Percentiles rank a stretch among this genome's conserved stretches.
Evolutionary conservation across 1,140 invertebrate species (phyloP).

Genomic region (Drosophila bocki): DNA sequence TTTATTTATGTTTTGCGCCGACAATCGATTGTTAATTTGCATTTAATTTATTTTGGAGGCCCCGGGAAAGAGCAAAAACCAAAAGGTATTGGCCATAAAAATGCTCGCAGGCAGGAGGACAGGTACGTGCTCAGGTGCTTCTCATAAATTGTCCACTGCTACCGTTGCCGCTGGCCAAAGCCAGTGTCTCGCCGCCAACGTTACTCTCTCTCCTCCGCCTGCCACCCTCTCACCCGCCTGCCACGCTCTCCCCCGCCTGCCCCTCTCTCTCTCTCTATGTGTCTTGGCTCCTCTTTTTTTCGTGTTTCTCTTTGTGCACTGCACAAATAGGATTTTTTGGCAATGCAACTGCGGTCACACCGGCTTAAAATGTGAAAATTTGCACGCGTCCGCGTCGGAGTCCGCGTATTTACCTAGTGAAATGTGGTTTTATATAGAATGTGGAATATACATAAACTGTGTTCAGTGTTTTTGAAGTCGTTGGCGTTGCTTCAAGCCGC

Average conservation of each 20-base stretch:
- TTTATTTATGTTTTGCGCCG: constrained; percentile 44
- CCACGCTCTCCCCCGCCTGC: no score
- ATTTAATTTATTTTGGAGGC: constrained; percentile 50
- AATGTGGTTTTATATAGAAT: background rate
- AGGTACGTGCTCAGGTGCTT: constrained; percentile 42
- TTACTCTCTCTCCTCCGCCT: no score
- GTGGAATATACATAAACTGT: background rate
- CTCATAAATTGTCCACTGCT: constrained; percentile 52
- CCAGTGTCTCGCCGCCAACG: background rate
- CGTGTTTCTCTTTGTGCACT: constrained; percentile 2
- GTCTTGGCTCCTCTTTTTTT: background rate
- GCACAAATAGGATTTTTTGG: background rate
- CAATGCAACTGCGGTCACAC: background rate
- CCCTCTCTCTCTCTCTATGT: no score
- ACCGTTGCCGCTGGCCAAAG: constrained; percentile 46
- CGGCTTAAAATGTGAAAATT: no score
- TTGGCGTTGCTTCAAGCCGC: constrained; percentile 27
- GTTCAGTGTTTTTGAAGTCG: background rate
- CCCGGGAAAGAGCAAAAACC: constrained; percentile 8
- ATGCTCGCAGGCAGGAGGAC: constrained; percentile 25
- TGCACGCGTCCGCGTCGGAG: background rate
- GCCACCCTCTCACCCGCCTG: background rate
- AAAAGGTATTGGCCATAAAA: constrained; percentile 48
- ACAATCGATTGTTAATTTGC: constrained; percentile 58
- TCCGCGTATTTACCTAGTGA: no score